These are phyloP conservation scores for Tringa solitaria DNA, from an alignment of 2,113 vertebrate genomes.

Conservation along the genomic window DNA sequence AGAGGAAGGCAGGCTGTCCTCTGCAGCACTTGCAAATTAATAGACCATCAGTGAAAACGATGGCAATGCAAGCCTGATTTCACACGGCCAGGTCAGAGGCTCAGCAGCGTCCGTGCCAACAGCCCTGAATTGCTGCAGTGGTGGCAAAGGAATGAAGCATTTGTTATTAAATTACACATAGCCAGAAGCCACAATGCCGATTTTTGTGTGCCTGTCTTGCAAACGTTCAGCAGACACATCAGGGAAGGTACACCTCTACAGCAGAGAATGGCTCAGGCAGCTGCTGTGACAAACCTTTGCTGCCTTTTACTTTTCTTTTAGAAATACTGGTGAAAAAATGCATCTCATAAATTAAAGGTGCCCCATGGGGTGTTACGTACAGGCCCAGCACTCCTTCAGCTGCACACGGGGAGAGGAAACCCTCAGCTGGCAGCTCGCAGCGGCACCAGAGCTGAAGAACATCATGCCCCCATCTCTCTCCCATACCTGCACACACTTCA, in stretches of 20 bases:
- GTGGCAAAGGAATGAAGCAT: background rate
- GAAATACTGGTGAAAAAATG: background rate
- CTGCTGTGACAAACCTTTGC: background rate
- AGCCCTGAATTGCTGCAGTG: background rate
- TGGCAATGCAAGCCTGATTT: background rate
- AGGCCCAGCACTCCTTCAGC: background rate
- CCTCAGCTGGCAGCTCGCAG: background rate
- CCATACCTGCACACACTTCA: background rate
- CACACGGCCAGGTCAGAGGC: background rate
- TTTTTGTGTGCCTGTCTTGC: background rate
- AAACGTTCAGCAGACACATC: background rate
- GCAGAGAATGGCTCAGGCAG: background rate
- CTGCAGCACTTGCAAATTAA: background rate
- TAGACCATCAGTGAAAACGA: background rate
- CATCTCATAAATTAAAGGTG: background rate
- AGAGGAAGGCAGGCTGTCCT: background rate
- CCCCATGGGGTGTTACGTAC: background rate
- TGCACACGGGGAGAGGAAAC: background rate
- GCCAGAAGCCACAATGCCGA: background rate
- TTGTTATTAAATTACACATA: background rate
- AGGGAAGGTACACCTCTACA: background rate
- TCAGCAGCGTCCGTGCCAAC: background rate
- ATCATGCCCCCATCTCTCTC: background rate
- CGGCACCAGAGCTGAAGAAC: background rate
- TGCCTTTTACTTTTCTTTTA: background rate